Conservation (phyloP, 2,797 vertebrate genomes). For the Choloepus didactylus region DNA sequence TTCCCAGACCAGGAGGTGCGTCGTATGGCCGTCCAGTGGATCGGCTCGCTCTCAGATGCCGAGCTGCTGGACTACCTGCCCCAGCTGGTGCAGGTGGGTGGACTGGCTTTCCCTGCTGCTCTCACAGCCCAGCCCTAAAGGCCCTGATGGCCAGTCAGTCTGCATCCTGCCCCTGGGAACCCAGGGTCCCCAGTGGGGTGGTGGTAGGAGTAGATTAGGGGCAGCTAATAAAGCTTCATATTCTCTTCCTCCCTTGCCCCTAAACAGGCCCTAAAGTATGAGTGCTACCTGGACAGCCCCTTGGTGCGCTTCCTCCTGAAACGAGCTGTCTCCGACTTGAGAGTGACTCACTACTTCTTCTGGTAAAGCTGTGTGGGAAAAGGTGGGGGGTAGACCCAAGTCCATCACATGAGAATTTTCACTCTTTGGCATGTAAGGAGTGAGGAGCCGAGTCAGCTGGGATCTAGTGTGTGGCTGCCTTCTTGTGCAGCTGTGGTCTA, state of each 20-base stretch:
- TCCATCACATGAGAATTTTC: background rate
- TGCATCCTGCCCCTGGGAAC: background rate
- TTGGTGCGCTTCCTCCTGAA: constrained; percentile 96
- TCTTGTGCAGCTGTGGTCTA: background rate
- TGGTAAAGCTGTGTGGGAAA: constrained; percentile 88
- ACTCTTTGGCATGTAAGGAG: background rate
- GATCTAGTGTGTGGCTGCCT: background rate
- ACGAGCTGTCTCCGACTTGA: constrained; percentile 94
- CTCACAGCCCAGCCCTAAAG: fast-evolving
- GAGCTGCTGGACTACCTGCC: constrained; percentile 98
- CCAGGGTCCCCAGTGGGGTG: background rate
- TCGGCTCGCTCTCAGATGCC: constrained; percentile 95
- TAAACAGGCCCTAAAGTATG: constrained; percentile 95
- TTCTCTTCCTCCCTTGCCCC: background rate
- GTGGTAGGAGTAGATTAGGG: background rate
- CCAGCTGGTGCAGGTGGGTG: constrained; percentile 95
- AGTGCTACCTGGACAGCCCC: constrained; percentile 98
- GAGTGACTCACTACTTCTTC: constrained; percentile 97
- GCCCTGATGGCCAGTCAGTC: background rate
- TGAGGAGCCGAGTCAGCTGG: background rate
- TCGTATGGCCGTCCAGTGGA: constrained; percentile 96
- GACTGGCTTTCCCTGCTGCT: background rate
- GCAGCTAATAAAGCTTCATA: background rate
- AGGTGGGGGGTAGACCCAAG: background rate
- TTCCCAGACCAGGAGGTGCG: constrained; percentile 98